Conservation (phyloP, 30 jellyfish, hydroid and myxozoan species). For the Chrysaora quinquecirrha region DNA sequence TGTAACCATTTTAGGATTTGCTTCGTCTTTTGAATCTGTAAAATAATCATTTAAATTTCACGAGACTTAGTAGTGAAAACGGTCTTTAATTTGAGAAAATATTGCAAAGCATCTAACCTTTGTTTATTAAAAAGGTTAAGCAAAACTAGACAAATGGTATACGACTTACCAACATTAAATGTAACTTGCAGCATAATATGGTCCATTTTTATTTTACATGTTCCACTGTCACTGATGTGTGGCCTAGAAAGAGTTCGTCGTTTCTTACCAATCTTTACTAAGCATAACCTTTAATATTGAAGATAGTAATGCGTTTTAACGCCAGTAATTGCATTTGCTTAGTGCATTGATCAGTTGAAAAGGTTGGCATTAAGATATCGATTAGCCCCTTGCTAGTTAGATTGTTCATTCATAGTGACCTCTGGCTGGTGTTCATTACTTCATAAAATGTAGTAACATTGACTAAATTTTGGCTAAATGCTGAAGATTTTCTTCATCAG, state of each 20-base stretch:
- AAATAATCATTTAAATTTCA: too few relatives aligned
- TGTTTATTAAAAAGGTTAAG: too few relatives aligned
- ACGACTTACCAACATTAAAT: conserved; percentile 71
- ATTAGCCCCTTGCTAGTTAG: background rate
- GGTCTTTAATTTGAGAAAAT: too few relatives aligned
- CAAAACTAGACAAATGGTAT: too few relatives aligned
- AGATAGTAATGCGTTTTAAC: background rate
- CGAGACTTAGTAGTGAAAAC: too few relatives aligned
- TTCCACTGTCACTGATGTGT: conserved; percentile 89
- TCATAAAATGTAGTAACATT: too few relatives aligned
- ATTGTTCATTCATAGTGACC: background rate
- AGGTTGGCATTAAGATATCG: background rate
- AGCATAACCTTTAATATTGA: too few relatives aligned
- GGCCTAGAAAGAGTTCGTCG: conserved; percentile 71
- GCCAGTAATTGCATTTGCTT: background rate
- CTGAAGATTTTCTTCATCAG: too few relatives aligned
- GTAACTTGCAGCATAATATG: conserved; percentile 53
- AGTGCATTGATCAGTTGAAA: background rate
- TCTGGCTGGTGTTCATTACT: too few relatives aligned
- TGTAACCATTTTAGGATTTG: conserved; percentile 61
- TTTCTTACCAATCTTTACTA: too few relatives aligned
- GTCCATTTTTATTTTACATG: conserved; percentile 61
- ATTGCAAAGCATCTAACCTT: too few relatives aligned
- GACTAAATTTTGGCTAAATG: too few relatives aligned
- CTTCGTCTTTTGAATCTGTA: conserved; percentile 65